These are phyloP conservation scores for Fundulus diaphanus DNA, from an alignment of 2,797 vertebrate genomes.

Conservation along the genomic window DNA sequence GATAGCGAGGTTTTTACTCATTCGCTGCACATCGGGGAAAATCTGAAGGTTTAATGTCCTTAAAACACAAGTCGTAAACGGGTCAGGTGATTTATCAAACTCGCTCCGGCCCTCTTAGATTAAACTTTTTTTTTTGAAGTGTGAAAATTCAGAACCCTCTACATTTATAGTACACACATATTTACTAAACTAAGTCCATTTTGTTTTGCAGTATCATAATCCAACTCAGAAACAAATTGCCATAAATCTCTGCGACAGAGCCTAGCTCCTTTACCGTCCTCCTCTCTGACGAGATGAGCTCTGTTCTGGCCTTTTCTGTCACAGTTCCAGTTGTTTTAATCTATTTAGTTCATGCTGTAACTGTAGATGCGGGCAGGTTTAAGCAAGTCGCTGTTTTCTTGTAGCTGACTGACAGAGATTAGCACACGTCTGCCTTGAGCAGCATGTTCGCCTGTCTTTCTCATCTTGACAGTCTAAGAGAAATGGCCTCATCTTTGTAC, in stretches of 20 bases:
- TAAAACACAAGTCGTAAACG: conserved; percentile 51
- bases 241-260: background rate
- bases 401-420: background rate
- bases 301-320: background rate
- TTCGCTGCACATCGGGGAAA: conserved; percentile 68
- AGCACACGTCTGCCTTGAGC: background rate
- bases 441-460: background rate
- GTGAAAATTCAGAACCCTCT: background rate
- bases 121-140: background rate
- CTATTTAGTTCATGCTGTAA: background rate
- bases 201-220: background rate
- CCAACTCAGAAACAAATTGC: background rate
- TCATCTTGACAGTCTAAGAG: background rate
- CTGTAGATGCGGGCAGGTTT: background rate
- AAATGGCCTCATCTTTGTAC: background rate
- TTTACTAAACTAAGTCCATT: background rate
- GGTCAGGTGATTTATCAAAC: conserved; percentile 57
- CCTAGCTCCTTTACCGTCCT: background rate
- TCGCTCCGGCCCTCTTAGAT: background rate
- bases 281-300: background rate
- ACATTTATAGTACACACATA: background rate
- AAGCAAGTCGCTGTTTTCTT: background rate
- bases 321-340: background rate
- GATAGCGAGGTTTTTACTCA: conserved; percentile 72
- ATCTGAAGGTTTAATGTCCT: conserved; percentile 77